Evolutionary conservation across 2,797 vertebrate species (phyloP).

Genomic region (Synanceia verrucosa): DNA sequence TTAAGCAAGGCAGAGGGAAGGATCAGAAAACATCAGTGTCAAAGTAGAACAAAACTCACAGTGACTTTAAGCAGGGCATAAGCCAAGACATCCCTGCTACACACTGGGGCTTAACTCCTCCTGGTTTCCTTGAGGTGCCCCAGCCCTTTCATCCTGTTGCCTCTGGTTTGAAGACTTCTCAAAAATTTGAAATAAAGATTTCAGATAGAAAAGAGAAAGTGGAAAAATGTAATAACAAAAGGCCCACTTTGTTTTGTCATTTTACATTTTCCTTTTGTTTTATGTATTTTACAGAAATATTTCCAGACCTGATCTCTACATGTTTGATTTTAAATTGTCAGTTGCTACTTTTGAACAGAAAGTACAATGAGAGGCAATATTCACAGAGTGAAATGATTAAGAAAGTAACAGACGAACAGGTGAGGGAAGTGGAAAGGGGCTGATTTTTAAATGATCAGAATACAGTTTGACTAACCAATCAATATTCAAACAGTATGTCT

Average conservation of each 20-base stretch:
- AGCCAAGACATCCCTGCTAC: neutral
- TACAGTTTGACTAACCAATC: neutral
- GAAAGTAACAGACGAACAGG: neutral
- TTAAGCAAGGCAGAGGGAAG: neutral
- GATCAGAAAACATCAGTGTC: constrained; percentile 1
- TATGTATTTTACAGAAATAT: neutral
- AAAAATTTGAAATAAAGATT: neutral
- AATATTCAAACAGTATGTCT: neutral
- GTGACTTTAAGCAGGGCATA: neutral
- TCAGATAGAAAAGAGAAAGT: neutral
- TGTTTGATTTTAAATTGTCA: neutral
- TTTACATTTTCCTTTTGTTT: neutral
- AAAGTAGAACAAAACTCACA: constrained; percentile 12
- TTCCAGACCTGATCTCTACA: neutral
- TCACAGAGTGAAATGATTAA: neutral
- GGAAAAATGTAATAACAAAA: neutral
- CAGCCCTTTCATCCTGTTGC: neutral
- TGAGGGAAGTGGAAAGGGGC: neutral
- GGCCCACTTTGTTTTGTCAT: neutral
- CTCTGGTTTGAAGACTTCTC: neutral
- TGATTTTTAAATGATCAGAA: neutral
- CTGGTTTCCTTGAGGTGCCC: neutral
- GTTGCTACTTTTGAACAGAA: neutral
- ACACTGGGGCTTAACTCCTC: neutral
- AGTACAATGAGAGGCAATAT: neutral